Conservation (phyloP, 2,797 vertebrate species). For the Trematomus bernacchii region DNA sequence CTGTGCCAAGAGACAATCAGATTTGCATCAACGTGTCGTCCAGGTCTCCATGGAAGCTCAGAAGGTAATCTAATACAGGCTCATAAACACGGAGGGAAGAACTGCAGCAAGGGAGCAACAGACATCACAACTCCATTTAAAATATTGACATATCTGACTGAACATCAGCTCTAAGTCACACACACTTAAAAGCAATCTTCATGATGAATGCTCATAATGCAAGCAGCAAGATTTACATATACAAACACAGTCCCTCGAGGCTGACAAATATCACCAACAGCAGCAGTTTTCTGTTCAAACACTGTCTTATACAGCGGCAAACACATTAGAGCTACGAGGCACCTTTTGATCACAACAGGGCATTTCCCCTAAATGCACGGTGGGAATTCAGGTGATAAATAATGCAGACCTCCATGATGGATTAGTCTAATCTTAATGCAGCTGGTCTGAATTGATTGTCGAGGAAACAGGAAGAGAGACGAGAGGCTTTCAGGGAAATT, state of each 20-base stretch:
- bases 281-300: constrained; percentile 30
- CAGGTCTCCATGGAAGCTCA: constrained; percentile 45
- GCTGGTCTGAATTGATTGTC: constrained; percentile 65
- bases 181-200: constrained; percentile 36
- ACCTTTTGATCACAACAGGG: constrained; percentile 41
- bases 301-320: constrained; percentile 18
- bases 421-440: constrained; percentile 74
- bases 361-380: constrained; percentile 56
- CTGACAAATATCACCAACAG: constrained; percentile 36
- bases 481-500: constrained; percentile 63
- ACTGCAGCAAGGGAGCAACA: constrained; percentile 18
- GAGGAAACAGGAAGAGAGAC: constrained; percentile 52
- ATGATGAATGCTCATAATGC: constrained; percentile 30
- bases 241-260: constrained; percentile 8
- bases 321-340: constrained; percentile 33
- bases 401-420: constrained; percentile 73
- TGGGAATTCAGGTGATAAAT: constrained; percentile 72
- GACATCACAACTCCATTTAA: constrained; percentile 27
- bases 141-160: constrained; percentile 37
- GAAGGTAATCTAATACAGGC: constrained; percentile 36
- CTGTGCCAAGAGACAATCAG: constrained; percentile 44
- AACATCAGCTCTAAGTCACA: constrained; percentile 6
- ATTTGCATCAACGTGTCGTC: constrained; percentile 51
- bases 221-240: constrained; percentile 38
- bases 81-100: constrained; percentile 13